Percentiles rank a stretch among this genome's conserved stretches.
These are phyloP conservation scores for Cancer borealis DNA, from an alignment of 2,888 invertebrate species.

Conservation along the genomic window DNA sequence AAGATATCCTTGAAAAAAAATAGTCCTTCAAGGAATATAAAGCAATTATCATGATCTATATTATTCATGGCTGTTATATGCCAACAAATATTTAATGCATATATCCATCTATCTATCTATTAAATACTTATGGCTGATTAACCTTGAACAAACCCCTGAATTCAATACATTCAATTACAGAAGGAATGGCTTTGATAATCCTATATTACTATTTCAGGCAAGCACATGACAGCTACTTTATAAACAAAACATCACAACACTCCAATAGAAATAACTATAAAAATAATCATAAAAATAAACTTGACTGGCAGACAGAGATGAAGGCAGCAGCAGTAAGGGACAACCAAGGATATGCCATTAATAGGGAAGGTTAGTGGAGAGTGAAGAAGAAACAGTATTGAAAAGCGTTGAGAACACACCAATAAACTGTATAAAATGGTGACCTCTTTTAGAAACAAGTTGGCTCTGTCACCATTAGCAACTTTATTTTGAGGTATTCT, in stretches of 20 bases:
- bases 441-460: neutral
- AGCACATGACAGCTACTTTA: neutral
- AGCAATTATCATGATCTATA: no score
- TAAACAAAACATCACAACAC: neutral
- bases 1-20: neutral
- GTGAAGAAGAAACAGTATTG: neutral
- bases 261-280: neutral
- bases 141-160: no score
- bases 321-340: neutral
- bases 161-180: neutral
- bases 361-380: neutral
- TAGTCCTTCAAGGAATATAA: neutral
- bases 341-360: neutral
- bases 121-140: no score
- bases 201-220: neutral
- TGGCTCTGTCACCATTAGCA: neutral
- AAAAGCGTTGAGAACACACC: neutral
- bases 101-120: no score
- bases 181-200: neutral
- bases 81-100: no score
- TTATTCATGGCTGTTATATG: no score
- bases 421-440: neutral
- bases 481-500: neutral
- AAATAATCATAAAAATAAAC: neutral
- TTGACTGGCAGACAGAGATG: constrained; percentile 47